Base-by-base conservation (phyloP, 2,797 vertebrate species). In the Philypnodon macrostomus region DNA sequence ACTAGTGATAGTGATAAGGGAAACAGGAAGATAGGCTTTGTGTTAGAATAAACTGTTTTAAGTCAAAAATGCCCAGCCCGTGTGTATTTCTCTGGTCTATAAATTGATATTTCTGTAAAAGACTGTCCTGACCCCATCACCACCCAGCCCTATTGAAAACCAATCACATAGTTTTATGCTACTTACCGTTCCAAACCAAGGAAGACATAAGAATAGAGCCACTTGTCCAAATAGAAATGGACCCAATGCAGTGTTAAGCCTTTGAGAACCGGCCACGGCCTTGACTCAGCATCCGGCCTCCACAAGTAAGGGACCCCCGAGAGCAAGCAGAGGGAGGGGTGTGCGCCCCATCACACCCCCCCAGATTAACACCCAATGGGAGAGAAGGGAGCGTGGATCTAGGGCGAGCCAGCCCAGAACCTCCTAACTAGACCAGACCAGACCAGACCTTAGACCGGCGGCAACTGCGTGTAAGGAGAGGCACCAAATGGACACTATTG, bases 171-270 rank as follows among this genome's bases (percentile, higher is more conserved):
- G 89, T 90, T 84, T 88, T 90, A 87, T 86, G 84, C 87, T 91
- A 92, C 90, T 92, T 91, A 92, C 90, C 90, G 84, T 89, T 90
- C 85, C 85, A 88, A 77, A 90, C 84, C 92, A 89, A 86, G 87
- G 90, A 70, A 90, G 90, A 90, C 70, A 93, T 93, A 93, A 96
- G 90, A 90, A 93, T 91, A 95, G 89, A 93, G 93, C 81, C 92
- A 94, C 92, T 92, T 93, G 91, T 96, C 94, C 93, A 93, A 91
- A 93, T 93, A 95, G 91, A 94, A 92, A 94, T 92, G 91, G 92
- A 89, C 92, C 91, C 93, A 94, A 94, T 85, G 94, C 92, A 92
- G 92, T 87, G 91, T 92, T 89, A 90, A 91, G 88, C 87, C 87
- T 77, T 87, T 81, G 87, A 90, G 89, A 88, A 91, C 90, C 86